These are phyloP conservation scores for Sinelater perroti DNA, from an alignment of 2,888 invertebrate species.

Conservation along the genomic window DNA sequence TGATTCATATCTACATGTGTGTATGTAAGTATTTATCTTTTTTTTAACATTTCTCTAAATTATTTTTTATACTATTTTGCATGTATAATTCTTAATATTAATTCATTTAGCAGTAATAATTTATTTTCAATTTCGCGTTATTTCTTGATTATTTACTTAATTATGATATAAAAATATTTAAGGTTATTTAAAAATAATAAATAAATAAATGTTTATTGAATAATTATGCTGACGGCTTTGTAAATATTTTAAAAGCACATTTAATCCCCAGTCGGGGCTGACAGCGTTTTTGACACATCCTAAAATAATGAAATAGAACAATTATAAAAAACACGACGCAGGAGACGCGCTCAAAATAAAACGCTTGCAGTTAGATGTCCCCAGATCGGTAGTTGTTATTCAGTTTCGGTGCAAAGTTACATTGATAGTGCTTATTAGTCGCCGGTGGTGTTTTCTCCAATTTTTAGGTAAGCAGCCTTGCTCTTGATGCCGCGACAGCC, in stretches of 20 bases:
- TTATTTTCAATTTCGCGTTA: too few relatives aligned
- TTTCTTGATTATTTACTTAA: too few relatives aligned
- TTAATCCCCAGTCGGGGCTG: constrained; percentile 13
- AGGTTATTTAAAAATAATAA: too few relatives aligned
- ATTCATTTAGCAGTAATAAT: too few relatives aligned
- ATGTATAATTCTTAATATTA: too few relatives aligned
- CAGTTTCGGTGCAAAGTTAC: constrained; percentile 50
- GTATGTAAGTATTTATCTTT: too few relatives aligned
- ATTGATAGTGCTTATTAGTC: constrained; percentile 32
- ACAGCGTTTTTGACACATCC: constrained; percentile 30
- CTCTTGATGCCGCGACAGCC: not conserved
- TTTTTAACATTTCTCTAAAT: too few relatives aligned
- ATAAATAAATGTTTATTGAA: too few relatives aligned
- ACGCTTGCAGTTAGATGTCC: constrained; percentile 60
- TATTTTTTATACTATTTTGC: too few relatives aligned
- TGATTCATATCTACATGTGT: too few relatives aligned
- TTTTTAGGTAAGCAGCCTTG: constrained; percentile 1
- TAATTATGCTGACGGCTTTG: too few relatives aligned
- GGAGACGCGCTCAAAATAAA: constrained; percentile 62
- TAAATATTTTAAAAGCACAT: not conserved
- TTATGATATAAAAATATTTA: too few relatives aligned
- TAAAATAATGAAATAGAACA: constrained; percentile 46
- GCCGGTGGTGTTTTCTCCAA: not conserved
- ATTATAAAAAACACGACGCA: constrained; percentile 55
- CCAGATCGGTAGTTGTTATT: constrained; percentile 55